Conservation (phyloP, 2,113 vertebrate species). For the Piliocolobus tephrosceles region DNA sequence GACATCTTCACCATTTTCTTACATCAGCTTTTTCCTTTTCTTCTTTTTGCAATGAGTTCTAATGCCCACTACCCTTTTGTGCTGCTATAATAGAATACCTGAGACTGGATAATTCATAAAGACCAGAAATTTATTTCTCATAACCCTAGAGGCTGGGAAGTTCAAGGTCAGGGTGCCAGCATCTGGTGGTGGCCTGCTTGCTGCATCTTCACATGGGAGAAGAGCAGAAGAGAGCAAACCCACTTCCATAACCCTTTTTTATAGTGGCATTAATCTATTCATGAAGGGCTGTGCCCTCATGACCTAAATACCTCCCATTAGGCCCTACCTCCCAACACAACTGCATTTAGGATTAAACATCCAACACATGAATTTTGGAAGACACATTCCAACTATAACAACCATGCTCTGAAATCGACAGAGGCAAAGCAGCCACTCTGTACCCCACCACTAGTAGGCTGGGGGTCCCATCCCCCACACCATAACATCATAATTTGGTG, state of each 20-base stretch:
- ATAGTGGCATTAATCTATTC: neutral
- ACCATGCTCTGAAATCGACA: neutral
- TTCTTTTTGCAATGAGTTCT: neutral
- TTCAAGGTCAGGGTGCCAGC: neutral
- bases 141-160: neutral
- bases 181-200: neutral
- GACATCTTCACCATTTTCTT: neutral
- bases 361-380: neutral
- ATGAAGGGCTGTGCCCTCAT: neutral
- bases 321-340: no score
- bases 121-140: neutral
- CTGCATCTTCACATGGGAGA: neutral
- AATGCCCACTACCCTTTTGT: no score
- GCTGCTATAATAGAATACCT: neutral
- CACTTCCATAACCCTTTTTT: neutral
- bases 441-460: neutral
- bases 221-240: neutral
- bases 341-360: neutral
- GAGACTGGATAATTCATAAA: neutral
- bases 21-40: neutral
- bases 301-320: neutral
- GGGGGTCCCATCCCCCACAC: neutral
- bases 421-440: neutral
- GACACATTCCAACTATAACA: neutral
- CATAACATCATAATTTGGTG: neutral